Percentiles rank a stretch among this genome's conserved stretches.
Evolutionary conservation across 2,888 invertebrate genomes (phyloP).

Genomic region (Colletes collaris): DNA sequence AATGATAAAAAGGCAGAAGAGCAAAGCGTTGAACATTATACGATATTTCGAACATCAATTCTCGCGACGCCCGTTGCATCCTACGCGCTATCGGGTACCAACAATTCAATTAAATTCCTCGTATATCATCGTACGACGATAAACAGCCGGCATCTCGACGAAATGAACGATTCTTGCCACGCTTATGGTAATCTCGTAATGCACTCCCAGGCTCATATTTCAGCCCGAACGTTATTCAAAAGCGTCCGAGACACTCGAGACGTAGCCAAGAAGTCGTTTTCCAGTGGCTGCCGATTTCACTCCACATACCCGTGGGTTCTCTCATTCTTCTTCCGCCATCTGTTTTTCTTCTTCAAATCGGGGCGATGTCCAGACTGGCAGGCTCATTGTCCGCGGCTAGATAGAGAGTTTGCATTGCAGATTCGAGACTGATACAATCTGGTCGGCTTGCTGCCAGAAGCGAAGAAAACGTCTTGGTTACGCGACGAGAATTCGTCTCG

Average conservation of each 20-base stretch:
- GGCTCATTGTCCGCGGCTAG: conserved; percentile 61
- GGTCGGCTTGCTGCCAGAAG: conserved; percentile 51
- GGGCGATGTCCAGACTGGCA: conserved; percentile 52
- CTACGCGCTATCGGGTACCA: background rate
- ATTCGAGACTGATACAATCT: conserved; percentile 63
- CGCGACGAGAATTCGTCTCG: conserved; percentile 51
- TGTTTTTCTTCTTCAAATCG: conserved; percentile 43
- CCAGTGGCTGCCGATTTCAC: conserved; percentile 53
- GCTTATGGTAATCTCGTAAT: conserved; percentile 66
- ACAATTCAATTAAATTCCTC: conserved; percentile 34
- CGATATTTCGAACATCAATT: background rate
- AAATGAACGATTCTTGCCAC: conserved; percentile 50
- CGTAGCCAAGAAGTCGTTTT: conserved; percentile 31
- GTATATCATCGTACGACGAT: conserved; percentile 17
- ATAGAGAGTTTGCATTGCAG: conserved; percentile 68
- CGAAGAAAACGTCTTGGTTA: conserved; percentile 39
- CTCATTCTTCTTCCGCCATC: conserved; percentile 17
- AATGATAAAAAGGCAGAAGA: background rate
- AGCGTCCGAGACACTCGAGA: conserved; percentile 43
- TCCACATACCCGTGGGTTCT: conserved; percentile 24
- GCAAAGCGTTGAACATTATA: background rate
- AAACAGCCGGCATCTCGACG: conserved; percentile 25
- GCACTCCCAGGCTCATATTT: conserved; percentile 38
- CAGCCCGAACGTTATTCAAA: conserved; percentile 36
- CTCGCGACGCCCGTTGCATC: background rate